Evolutionary conservation across 1,140 invertebrate species (phyloP).

Genomic region (Magallana gigas): DNA sequence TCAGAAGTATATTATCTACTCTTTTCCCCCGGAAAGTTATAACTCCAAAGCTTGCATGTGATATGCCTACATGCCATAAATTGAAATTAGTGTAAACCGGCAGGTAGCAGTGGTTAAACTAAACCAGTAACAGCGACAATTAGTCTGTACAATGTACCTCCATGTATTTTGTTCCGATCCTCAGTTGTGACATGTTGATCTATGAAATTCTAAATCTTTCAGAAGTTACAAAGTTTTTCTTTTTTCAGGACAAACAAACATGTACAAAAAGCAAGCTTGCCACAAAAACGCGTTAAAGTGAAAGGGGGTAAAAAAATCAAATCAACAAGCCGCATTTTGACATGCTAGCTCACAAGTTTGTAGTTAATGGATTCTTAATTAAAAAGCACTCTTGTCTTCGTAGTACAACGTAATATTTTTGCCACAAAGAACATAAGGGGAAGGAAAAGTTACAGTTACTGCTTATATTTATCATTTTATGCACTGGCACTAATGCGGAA

Average conservation of each 20-base stretch:
- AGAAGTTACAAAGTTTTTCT: neutral
- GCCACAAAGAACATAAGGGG: neutral
- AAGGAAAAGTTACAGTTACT: neutral
- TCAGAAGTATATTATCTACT: no score
- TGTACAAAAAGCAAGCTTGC: no score
- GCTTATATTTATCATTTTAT: no score
- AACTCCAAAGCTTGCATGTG: no score
- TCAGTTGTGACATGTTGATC: neutral
- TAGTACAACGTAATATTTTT: neutral
- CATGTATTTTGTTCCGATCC: neutral
- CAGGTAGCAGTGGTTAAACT: no score
- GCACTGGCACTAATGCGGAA: no score
- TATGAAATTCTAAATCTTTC: slow-evolving; percentile 26
- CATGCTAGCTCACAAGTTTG: neutral
- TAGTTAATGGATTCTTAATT: neutral
- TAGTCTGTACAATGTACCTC: neutral
- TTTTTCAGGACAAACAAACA: no score
- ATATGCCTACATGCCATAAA: no score
- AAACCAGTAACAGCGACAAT: neutral
- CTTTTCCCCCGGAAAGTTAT: no score
- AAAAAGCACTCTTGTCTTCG: neutral
- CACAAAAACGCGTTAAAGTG: slow-evolving; percentile 18
- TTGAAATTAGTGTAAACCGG: no score
- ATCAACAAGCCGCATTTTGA: neutral
- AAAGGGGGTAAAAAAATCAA: neutral